phyloP scores from a whole-genome alignment of 2,888 invertebrate species.

The Ectemnius lituratus region DNA sequence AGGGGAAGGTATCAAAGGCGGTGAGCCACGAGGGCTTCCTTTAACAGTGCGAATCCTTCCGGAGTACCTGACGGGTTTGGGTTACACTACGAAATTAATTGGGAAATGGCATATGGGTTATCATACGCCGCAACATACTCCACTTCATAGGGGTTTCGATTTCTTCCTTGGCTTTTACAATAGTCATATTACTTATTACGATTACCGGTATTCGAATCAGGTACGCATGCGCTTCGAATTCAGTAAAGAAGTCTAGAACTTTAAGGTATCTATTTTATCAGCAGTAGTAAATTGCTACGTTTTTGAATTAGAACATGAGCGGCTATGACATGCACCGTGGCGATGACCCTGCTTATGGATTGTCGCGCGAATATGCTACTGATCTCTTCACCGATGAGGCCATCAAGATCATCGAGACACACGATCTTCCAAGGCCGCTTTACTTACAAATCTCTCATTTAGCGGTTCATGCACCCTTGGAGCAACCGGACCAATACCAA shows the following conservation, averaged over 20 bases:
- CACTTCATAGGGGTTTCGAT: slow-evolving; percentile 88
- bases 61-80: slow-evolving; percentile 79
- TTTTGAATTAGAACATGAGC: slow-evolving; percentile 70
- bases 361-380: slow-evolving; percentile 83
- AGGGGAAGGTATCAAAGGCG: slow-evolving; percentile 79
- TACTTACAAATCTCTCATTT: slow-evolving; percentile 90
- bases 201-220: slow-evolving; percentile 79
- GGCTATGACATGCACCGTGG: slow-evolving; percentile 79
- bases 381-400: slow-evolving; percentile 86
- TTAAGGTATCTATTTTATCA: too few species aligned
- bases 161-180: slow-evolving; percentile 92
- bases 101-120: slow-evolving; percentile 83
- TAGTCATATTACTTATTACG: slow-evolving; percentile 90
- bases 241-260: neutral
- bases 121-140: slow-evolving; percentile 82
- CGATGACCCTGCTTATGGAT: slow-evolving; percentile 75
- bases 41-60: slow-evolving; percentile 79
- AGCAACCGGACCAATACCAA: slow-evolving; percentile 84
- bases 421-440: slow-evolving; percentile 83
- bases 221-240: slow-evolving; percentile 16
- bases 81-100: slow-evolving; percentile 80
- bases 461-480: slow-evolving; percentile 88
- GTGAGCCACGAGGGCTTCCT: slow-evolving; percentile 80
- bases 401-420: slow-evolving; percentile 81
- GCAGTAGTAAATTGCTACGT: neutral